Evolutionary conservation across 2,888 invertebrate genomes (phyloP).

Genomic region (Tyria jacobaeae): DNA sequence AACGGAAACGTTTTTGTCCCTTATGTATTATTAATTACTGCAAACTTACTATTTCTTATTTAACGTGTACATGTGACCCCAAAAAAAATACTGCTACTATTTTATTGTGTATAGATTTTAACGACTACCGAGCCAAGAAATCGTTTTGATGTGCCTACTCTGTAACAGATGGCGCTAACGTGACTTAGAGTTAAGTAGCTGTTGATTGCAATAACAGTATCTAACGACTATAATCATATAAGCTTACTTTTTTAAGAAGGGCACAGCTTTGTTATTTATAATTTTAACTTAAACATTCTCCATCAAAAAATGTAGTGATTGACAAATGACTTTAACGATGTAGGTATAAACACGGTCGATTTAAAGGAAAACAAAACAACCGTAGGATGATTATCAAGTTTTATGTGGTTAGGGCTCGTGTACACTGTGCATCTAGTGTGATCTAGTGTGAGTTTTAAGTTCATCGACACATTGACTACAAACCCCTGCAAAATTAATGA

Average conservation of each 20-base stretch:
- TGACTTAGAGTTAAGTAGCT: neutral
- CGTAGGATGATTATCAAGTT: neutral
- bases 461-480: too few relatives aligned
- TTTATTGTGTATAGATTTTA: too few relatives aligned
- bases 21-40: constrained; percentile 34
- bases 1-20: constrained; percentile 58
- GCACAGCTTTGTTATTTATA: too few relatives aligned
- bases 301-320: neutral
- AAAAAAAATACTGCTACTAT: neutral
- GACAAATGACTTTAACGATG: constrained; percentile 1
- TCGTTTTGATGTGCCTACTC: constrained; percentile 24
- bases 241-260: neutral
- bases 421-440: neutral
- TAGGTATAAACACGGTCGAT: neutral
- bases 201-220: neutral
- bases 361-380: neutral
- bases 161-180: constrained; percentile 57
- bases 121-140: too few relatives aligned
- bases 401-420: neutral
- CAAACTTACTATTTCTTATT: constrained; percentile 1
- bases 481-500: too few relatives aligned
- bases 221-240: neutral
- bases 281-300: too few relatives aligned
- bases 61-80: neutral
- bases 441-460: too few relatives aligned